These are phyloP conservation scores for Hoplodrina ambigua DNA, from an alignment of 2,888 invertebrate genomes.

Conservation along the genomic window DNA sequence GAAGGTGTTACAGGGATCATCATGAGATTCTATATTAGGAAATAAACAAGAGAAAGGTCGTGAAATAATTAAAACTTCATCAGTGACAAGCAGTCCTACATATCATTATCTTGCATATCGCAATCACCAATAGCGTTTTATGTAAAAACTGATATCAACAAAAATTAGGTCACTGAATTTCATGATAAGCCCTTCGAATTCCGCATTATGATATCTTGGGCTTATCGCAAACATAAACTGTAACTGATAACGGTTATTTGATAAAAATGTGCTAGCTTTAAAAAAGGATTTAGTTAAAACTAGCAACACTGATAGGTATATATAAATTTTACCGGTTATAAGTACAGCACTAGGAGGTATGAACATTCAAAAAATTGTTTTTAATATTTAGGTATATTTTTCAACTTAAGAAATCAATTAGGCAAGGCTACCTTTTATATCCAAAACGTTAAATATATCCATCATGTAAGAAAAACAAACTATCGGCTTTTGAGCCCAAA, in stretches of 20 bases:
- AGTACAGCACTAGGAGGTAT: not conserved
- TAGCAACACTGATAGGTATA: not conserved
- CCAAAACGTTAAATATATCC: conserved; percentile 42
- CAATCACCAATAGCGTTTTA: not conserved
- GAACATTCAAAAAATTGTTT: not conserved
- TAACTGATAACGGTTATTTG: conserved; percentile 12
- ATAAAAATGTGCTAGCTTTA: not conserved
- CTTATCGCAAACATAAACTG: conserved; percentile 3
- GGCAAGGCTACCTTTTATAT: conserved; percentile 5
- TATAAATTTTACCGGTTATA: not conserved
- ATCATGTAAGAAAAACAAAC: conserved; percentile 31
- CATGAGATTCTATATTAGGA: not conserved
- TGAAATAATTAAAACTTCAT: not conserved
- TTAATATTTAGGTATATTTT: not conserved
- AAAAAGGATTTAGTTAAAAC: not conserved
- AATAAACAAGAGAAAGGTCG: not conserved
- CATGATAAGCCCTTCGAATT: conserved; percentile 34
- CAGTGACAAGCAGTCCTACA: not conserved
- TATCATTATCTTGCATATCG: not conserved
- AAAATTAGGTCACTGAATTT: conserved; percentile 39
- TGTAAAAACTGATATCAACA: conserved; percentile 25
- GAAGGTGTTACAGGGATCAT: not conserved
- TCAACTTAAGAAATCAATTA: not conserved
- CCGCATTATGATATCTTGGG: conserved; percentile 13
- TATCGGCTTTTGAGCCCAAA: conserved; percentile 21